Base-by-base conservation (phyloP, 1,140 invertebrate species). In the Macrosteles quadrilineatus region DNA sequence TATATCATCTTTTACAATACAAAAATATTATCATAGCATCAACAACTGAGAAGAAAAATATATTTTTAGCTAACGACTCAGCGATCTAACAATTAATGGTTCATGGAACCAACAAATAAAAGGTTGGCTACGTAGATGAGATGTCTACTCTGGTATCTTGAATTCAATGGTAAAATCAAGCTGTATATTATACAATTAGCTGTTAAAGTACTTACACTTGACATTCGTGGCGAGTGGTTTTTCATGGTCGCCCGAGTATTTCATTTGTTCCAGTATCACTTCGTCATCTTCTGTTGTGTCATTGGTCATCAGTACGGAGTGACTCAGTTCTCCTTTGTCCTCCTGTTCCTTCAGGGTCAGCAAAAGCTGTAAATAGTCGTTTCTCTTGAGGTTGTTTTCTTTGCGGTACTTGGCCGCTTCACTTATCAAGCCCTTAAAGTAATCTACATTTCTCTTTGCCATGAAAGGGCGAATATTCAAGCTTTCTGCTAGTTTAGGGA, bases 361-460 rank as follows among this genome's bases (percentile, higher is more conserved):
- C 57, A 77, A 62, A 9, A 74, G 43, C 3, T 79, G 74, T 1
- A 77, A 32, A 57, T 78, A 73, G 36, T 80, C 78, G n/a, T 73
- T 71, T 25, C 71, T 73, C 2, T 29, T 17, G 3, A 70, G 29
- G 11, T 59, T 45, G 2, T 75, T 71, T 2, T 66, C 31, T 31
- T 71, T 32, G 27, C 77, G 71, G 21, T 74, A 70, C 6, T 73
- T 65, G 11, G 76, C 47, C 0, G 76, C 47, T 6, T 76, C 74
- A 0, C 47, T 47, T 0, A 76, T 36, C 1, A 74, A 40, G 11
- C 65, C 57, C 1, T 50, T 62, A 11, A 78, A 76, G 25, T 59
- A 73, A 17, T 65, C 12, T 4, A 74, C 36, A 11, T 14, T 36
- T 4, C 69, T 63, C n/a, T 76, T 62, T 0, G 50, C 30, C 11